Base-by-base conservation (phyloP, 2,888 invertebrate genomes). In the Amitus sp. region DNA sequence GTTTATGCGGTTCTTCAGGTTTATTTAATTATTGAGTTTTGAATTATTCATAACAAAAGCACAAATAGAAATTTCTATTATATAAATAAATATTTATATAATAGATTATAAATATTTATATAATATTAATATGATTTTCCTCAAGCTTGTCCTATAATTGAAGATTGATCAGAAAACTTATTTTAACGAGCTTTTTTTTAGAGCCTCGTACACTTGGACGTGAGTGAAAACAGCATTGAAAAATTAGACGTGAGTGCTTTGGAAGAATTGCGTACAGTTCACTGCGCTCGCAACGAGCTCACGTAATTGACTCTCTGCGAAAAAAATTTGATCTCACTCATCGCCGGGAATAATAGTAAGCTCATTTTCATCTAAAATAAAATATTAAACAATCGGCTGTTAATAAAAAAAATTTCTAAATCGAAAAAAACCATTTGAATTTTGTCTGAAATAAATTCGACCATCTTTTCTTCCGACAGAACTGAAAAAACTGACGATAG, bases 141-240 rank as follows among this genome's bases (percentile, higher is more conserved):
- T n/a, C n/a, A n/a, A n/a, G n/a, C n/a, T n/a, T n/a, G n/a, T n/a
- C n/a, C n/a, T n/a, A n/a, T n/a, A n/a, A n/a, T n/a, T n/a, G n/a
- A n/a, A n/a, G n/a, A n/a, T n/a, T n/a, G n/a, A n/a, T n/a, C n/a
- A n/a, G n/a, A n/a, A n/a, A n/a, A n/a, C n/a, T n/a, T n/a, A 23
- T 23, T 23, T 37, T 13, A 5, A 37, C 7, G 37, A 37, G 15
- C 15, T 12, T 6, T 18, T 42, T 65, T 68, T 6, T 84, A 93
- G 93, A 92, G 91, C 79, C 82, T 94, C 67, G 92, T 91, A 42
- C 90, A 93, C 68, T 81, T 94, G 77, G 94, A 94, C 77, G 89
- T 94, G 48, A 93, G 93, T 67, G 90, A 93, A 83, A 94, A 94
- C 77, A 88, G 87, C 68, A 93, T 94, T 70, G 93, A 93, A 80